Evolutionary conservation across 2,113 vertebrate species (phyloP), one percentile per base, ranked within the genome.

Genomic region (Phyllostomus discolor): DNA sequence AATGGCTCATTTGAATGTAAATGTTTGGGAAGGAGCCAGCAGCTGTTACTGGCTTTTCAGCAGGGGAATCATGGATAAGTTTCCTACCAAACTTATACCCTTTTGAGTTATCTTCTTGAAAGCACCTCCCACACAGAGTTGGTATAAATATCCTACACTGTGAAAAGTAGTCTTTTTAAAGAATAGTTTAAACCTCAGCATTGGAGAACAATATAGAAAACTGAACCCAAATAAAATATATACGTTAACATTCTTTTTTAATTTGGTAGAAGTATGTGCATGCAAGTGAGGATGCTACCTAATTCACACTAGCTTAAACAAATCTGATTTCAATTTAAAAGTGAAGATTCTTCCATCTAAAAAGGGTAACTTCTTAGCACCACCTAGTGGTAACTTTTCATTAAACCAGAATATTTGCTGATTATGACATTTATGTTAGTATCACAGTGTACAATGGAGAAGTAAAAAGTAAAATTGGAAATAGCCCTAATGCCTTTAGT

Each of bases 381-480:
- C 97, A 96, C 85, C 97, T 96, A 96, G 97, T 97, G 97, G 97
- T 73, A 67, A 80, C 43, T 83, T 88, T 46, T 75, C 89, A 88
- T 94, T 96, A 83, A 75, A 33, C 54, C 43, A 72, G 72, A 28
- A 70, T 70, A 20, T 85, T 54, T 89, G 79, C 62, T 94, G 87
- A 26, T n/a, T 7, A 12, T 89, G 38, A 90, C 28, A 41, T 88
- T 89, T 48, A 31, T 70, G 8, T 70, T 66, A 90, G 50, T 67
- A 26, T 84, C 41, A 35, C 19, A n/a, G 20, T 20, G 1, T n/a
- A 31, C 28, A 31, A 1, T 31, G 33, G n/a, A 79, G 48, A 93
- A 78, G 4, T 73, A 54, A 52, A 80, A 94, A 64, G 10, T 84
- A 1, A 73, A 41, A 67, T 46, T 81, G 59, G 62, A 95, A 95